Base-by-base conservation (phyloP, 2,797 vertebrate species). In the Oryzias sinensis region DNA sequence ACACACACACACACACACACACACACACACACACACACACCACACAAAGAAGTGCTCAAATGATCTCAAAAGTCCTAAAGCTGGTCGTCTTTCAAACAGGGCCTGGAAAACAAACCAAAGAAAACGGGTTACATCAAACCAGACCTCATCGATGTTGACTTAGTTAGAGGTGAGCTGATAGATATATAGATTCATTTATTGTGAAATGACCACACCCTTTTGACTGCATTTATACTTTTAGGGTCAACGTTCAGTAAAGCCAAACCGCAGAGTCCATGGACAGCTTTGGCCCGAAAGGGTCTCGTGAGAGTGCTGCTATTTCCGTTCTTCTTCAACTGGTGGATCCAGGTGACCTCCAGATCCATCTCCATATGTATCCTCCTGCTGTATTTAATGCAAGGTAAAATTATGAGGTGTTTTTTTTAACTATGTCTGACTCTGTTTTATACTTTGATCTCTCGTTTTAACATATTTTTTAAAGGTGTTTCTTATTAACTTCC, bases 231-330 rank as follows among this genome's bases (percentile, higher is more conserved):
- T 15, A 16, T 40, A 5, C n/a, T 41, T 9, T 47, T 71, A 98
- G 97, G 96, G 64, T 99, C 97, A 27, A 98, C 97, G 0, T 99
- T 98, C 90, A 95, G 95, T 82, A 99, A 99, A 92, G 94, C 97
- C 76, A 99, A 98, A 82, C 97, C 97, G 1, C 94, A 97, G 72
- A 96, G 95, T 65, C 96, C 95, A 0, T 99, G 96, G 97, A 93
- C 96, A 0, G 92, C 96, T 0, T 85, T 98, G 46, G 96, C 97
- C 5, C 91, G 97, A 41, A 99, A 99, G 9, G 97, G 97, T 65
- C 91, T 99, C 52, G 96, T 99, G 62, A 86, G 97, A 51, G 97
- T 99, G 40, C 87, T 97, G 0, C 92, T 99, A 15, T 98, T 98
- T 37, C 97, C 97, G 0, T 86, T 98, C 59, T 99, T 99, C 88